These are phyloP conservation scores for Phthorimaea operculella DNA, from an alignment of 1,140 invertebrate genomes.

Conservation along the genomic window DNA sequence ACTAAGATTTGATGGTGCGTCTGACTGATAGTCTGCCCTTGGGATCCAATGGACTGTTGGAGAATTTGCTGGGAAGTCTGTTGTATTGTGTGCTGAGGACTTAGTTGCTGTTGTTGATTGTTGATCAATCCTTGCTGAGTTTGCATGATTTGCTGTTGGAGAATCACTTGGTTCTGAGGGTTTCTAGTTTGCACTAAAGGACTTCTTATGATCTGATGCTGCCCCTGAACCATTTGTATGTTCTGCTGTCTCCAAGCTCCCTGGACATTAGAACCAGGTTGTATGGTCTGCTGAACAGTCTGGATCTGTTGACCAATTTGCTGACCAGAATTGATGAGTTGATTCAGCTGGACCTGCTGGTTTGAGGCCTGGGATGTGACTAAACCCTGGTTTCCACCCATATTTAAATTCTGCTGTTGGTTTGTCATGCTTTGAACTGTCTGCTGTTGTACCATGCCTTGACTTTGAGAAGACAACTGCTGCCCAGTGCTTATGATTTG, in stretches of 20 bases:
- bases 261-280: conserved; percentile 52
- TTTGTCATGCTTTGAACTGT: conserved; percentile 51
- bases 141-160: conserved; percentile 66
- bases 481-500: conserved; percentile 48
- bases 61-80: conserved; percentile 51
- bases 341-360: conserved; percentile 46
- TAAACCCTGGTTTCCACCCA: conserved; percentile 55
- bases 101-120: conserved; percentile 54
- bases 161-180: conserved; percentile 61
- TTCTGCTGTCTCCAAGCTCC: conserved; percentile 66
- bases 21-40: conserved; percentile 48
- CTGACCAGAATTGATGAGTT: conserved; percentile 45
- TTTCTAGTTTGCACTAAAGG: conserved; percentile 59
- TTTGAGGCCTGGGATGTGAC: conserved; percentile 40
- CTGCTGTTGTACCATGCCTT: conserved; percentile 54
- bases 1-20: conserved; percentile 63
- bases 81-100: conserved; percentile 57
- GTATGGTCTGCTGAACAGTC: conserved; percentile 49
- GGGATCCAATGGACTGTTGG: conserved; percentile 51
- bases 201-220: conserved; percentile 61
- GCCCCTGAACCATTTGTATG: conserved; percentile 61
- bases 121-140: conserved; percentile 57
- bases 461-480: conserved; percentile 43
- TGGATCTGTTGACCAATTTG: conserved; percentile 58
- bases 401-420: conserved; percentile 58